Percentiles rank a stretch among this genome's conserved stretches.
These are phyloP conservation scores for Cylloceria caligata DNA, from an alignment of 2,888 invertebrate species.

Conservation along the genomic window DNA sequence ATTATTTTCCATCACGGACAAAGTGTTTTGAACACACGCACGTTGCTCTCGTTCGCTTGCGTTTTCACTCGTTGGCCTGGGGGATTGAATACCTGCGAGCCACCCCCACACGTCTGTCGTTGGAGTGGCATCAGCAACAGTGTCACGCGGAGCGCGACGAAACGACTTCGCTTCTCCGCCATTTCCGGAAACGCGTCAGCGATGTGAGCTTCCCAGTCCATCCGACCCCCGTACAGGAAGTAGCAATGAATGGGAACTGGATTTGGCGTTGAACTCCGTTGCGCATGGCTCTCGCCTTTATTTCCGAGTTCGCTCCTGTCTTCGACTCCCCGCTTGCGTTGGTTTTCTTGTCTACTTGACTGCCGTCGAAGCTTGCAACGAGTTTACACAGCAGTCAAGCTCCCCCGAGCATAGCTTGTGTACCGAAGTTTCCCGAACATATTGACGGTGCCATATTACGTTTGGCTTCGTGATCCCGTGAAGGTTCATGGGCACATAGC, in stretches of 20 bases:
- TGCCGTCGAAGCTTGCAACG: neutral
- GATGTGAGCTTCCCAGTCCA: neutral
- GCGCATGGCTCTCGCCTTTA: neutral
- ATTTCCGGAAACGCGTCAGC: constrained; percentile 9
- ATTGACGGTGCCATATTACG: neutral
- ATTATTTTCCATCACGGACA: neutral
- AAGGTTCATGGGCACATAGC: no score
- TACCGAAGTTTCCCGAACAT: neutral
- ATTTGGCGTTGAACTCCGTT: neutral
- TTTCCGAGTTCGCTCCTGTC: neutral
- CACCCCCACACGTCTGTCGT: neutral
- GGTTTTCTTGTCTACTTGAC: neutral
- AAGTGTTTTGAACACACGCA: neutral
- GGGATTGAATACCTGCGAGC: neutral
- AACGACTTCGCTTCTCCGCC: constrained; percentile 4
- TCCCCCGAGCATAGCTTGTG: neutral
- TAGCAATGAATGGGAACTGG: constrained; percentile 2
- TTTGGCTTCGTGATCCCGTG: neutral
- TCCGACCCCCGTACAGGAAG: neutral
- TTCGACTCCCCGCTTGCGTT: neutral
- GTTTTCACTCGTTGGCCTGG: neutral
- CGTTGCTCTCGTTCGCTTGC: neutral
- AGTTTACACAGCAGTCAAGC: neutral
- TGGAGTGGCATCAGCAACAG: neutral
- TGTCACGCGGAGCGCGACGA: neutral